Percentiles rank a stretch among this genome's conserved stretches.
Evolutionary conservation across 2,797 vertebrate genomes (phyloP).

Genomic region (Phrynocephalus forsythii): DNA sequence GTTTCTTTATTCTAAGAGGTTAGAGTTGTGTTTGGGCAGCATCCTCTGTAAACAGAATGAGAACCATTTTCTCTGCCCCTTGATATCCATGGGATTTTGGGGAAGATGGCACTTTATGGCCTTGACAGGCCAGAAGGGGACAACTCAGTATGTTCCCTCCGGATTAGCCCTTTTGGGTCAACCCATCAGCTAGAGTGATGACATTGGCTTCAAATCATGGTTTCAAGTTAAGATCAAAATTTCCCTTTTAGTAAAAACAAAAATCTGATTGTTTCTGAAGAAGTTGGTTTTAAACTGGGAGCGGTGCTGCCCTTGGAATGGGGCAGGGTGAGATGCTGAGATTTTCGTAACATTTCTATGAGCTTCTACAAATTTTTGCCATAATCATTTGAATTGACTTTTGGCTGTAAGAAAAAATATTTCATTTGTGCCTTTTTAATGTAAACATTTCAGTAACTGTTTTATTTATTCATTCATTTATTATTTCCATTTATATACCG

Average conservation of each 20-base stretch:
- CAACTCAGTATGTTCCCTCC: background rate
- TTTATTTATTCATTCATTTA: too few relatives aligned
- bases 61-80: background rate
- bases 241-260: background rate
- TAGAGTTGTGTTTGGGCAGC: background rate
- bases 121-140: background rate
- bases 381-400: too few relatives aligned
- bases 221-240: background rate
- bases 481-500: too few relatives aligned
- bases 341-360: too few relatives aligned
- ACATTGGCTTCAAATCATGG: background rate
- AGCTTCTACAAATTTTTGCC: too few relatives aligned
- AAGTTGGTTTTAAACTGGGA: background rate
- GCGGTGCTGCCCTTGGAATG: too few relatives aligned
- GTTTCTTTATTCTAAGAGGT: background rate
- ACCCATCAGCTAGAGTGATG: background rate
- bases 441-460: too few relatives aligned
- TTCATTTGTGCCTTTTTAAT: too few relatives aligned
- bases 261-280: background rate
- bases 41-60: background rate
- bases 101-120: background rate
- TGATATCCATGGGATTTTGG: background rate
- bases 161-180: background rate
- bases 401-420: too few relatives aligned
- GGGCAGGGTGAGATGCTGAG: too few relatives aligned